Evolutionary conservation across 2,888 invertebrate species (phyloP), one percentile per base, ranked within the genome.

Genomic region (Melanostoma mellinum): DNA sequence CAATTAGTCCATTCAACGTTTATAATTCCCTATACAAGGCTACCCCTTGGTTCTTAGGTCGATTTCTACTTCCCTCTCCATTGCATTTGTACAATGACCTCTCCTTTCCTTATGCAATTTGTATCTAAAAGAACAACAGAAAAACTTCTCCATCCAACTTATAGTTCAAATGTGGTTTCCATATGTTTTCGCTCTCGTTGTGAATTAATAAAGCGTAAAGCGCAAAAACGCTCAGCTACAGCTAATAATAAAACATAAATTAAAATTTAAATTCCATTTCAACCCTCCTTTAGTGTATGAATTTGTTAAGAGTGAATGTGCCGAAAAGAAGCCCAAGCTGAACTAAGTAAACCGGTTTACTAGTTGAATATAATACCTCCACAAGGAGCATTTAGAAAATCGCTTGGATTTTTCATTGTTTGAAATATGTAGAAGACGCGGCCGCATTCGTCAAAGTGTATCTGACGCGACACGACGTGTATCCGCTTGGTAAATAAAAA

Each of bases 141-240:
- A 20, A 20, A 20, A 20, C 48, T 36, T 38, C 30, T 38, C 32
- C 63, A 38, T 33, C 38, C 61, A 63, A 46, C n/a, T 38, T 50
- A 30, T 50, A 50, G 50, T 50, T 50, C 32, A 38, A 63, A 63
- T 63, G 30, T 40, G 46, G 30, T 10, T 38, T 42, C 4, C 75
- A 80, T 20, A 9, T 75, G 69, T 46, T 71, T 42, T 53, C 30
- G 53, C 53, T 80, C 76, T 32, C 80, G 60, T 35, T 6, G 2
- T 75, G 4, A 75, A 71, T 76, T 71, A 80, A 71, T 71, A 9
- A 61, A 73, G 53, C 42, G 30, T 42, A 33, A 75, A 63, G 48
- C 63, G n/a, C 63, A 9, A 4, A 10, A 48, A 56, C 8, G 3
- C 30, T 20, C 20, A 20, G 20, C 20, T 32, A 20, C 32, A 67